These are phyloP conservation scores for Ctenoplectra terminalis DNA, from an alignment of 1,140 invertebrate species.

Conservation along the genomic window DNA sequence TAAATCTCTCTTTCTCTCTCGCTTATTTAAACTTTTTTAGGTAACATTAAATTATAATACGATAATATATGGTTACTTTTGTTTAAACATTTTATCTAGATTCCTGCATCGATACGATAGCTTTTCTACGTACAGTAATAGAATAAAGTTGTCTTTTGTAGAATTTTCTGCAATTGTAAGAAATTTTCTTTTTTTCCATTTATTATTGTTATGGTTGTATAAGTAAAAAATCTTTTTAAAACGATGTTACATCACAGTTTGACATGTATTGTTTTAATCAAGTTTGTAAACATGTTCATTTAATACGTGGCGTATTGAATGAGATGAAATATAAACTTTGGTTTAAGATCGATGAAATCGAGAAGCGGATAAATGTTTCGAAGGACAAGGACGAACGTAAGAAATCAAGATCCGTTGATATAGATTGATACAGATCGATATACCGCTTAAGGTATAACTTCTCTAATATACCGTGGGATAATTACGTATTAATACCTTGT, in stretches of 20 bases:
- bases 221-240: not conserved
- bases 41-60: too few species aligned
- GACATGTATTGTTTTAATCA: not conserved
- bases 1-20: not conserved
- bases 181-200: too few species aligned
- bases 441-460: not conserved
- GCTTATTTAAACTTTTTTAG: too few species aligned
- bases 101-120: too few species aligned
- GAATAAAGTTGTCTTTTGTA: not conserved
- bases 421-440: not conserved
- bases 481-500: not conserved
- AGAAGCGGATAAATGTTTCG: constrained; percentile 30
- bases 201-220: too few species aligned
- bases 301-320: not conserved
- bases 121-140: too few species aligned
- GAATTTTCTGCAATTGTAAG: too few species aligned
- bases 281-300: constrained; percentile 7
- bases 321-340: constrained; percentile 34
- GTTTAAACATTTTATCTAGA: too few species aligned
- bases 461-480: not conserved
- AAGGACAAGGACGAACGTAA: constrained; percentile 1
- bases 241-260: not conserved
- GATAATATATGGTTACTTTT: too few species aligned
- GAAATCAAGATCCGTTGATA: constrained; percentile 5
- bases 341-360: constrained; percentile 40